Conservation (phyloP, 1,140 invertebrate genomes). For the Hyles euphorbiae region DNA sequence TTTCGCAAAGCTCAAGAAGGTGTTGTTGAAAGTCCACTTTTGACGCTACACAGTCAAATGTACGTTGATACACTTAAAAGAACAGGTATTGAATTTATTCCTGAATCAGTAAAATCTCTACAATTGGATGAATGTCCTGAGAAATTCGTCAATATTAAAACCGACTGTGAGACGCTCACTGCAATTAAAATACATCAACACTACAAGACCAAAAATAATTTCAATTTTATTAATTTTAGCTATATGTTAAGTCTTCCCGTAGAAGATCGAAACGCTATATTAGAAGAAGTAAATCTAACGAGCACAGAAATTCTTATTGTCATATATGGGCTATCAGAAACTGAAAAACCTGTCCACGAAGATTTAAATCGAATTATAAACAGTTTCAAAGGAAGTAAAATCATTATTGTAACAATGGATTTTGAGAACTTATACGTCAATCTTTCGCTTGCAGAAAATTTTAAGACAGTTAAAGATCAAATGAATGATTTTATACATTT, state of each 20-base stretch:
- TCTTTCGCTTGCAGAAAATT: not conserved
- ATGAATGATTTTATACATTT: conserved; percentile 11
- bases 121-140: not conserved
- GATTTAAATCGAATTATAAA: conserved; percentile 5
- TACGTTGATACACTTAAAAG: conserved; percentile 17
- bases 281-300: conserved; percentile 11
- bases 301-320: conserved; percentile 14
- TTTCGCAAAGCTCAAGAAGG: conserved; percentile 19
- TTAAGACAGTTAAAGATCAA: conserved; percentile 6
- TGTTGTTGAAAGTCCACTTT: conserved; percentile 19
- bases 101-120: conserved; percentile 7
- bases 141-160: conserved; percentile 13
- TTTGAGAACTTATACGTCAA: conserved; percentile 2
- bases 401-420: conserved; percentile 15
- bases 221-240: conserved; percentile 19
- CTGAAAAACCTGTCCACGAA: not conserved
- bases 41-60: conserved; percentile 21
- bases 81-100: conserved; percentile 13
- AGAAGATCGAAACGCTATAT: conserved; percentile 14
- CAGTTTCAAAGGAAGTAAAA: conserved; percentile 9
- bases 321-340: conserved; percentile 9
- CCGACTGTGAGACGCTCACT: conserved; percentile 10
- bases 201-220: conserved; percentile 1
- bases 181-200: conserved; percentile 19
- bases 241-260: conserved; percentile 14